Evolutionary conservation across 2,113 vertebrate genomes (phyloP).

Genomic region (Conger conger): DNA sequence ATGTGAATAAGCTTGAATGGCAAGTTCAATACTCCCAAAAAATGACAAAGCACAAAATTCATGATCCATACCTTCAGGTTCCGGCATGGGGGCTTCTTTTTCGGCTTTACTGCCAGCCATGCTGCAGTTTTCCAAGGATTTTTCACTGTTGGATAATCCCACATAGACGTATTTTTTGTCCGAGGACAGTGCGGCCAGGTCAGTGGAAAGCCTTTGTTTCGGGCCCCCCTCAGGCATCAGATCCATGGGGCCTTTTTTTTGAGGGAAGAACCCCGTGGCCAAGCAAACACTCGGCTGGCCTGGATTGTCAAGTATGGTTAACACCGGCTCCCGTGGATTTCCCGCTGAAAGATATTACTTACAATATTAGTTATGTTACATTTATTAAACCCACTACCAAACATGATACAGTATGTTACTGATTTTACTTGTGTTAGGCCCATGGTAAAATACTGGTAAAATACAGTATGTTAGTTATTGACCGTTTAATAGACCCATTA

Average conservation of each 20-base stretch:
- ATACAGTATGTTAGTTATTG: neutral
- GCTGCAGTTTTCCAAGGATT: no score
- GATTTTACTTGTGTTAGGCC: no score
- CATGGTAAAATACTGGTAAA: no score
- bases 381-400: neutral
- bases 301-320: slow-evolving; percentile 8
- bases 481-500: neutral
- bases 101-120: neutral
- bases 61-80: no score
- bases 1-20: no score
- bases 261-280: slow-evolving; percentile 44
- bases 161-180: slow-evolving; percentile 39
- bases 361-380: neutral
- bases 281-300: slow-evolving; percentile 42
- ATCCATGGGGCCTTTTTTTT: neutral
- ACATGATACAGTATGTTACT: neutral
- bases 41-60: neutral
- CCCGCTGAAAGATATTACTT: slow-evolving; percentile 23
- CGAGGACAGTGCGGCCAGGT: neutral
- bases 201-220: rapidly evolving
- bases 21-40: slow-evolving; percentile 17
- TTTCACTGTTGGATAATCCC: slow-evolving; percentile 4
- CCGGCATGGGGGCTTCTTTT: neutral
- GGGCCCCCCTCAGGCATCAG: rapidly evolving
- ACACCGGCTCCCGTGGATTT: rapidly evolving